Percentiles rank a stretch among this genome's conserved stretches.
Conservation (phyloP, 2,797 vertebrate species). For the Cossypha caffra region DNA sequence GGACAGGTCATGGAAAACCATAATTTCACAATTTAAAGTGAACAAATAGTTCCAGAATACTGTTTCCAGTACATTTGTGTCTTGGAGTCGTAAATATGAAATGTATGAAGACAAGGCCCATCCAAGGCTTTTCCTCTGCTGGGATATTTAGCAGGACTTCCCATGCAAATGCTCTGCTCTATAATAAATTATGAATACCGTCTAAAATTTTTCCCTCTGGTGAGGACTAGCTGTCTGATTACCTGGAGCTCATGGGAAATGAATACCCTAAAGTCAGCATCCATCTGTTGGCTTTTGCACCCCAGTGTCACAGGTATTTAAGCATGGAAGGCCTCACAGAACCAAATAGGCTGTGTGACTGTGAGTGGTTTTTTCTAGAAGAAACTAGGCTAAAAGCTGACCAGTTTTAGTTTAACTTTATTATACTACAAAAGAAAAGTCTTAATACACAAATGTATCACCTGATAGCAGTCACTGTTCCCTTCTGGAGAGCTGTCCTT, state of each 20-base stretch:
- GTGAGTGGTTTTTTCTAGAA: background rate
- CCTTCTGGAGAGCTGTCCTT: background rate
- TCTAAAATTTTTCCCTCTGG: background rate
- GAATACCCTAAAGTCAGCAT: background rate
- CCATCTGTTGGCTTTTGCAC: background rate
- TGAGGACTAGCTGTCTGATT: background rate
- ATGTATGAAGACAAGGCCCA: background rate
- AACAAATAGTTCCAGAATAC: background rate
- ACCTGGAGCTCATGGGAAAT: background rate
- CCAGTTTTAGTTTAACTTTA: background rate
- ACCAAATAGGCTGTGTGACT: background rate
- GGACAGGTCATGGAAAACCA: background rate
- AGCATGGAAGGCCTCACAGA: background rate
- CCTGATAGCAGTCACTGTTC: background rate
- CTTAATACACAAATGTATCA: background rate
- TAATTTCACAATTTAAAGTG: background rate
- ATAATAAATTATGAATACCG: background rate
- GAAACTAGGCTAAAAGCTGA: background rate
- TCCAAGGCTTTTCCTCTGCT: background rate
- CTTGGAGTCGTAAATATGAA: background rate
- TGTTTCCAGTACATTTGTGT: background rate
- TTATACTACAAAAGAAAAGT: background rate
- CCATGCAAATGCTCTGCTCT: background rate
- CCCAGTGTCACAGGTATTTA: background rate
- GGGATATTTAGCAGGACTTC: background rate